These are phyloP conservation scores for Mustela lutreola DNA, from an alignment of 2,113 vertebrate species.

Conservation along the genomic window DNA sequence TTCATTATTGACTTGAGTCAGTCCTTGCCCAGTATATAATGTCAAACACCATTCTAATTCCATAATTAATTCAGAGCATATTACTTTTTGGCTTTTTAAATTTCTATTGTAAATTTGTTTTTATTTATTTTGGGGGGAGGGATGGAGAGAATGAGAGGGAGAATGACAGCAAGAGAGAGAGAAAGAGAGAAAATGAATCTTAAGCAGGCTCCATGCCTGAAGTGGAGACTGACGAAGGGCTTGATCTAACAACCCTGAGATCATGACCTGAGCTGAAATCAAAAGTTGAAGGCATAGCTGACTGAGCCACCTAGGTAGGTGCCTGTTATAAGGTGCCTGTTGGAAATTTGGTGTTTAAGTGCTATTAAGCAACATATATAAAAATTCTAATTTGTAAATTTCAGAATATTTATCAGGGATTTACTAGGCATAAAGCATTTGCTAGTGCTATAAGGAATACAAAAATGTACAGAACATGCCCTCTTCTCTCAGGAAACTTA, in stretches of 20 bases:
- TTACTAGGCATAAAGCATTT: neutral
- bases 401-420: neutral
- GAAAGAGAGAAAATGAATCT: neutral
- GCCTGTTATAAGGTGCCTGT: neutral
- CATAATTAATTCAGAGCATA: neutral
- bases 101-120: neutral
- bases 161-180: too few relatives aligned
- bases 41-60: neutral
- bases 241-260: neutral
- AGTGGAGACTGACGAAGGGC: neutral
- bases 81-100: neutral
- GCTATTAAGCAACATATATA: neutral
- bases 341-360: neutral
- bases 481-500: neutral
- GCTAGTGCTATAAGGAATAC: neutral
- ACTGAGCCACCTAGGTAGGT: neutral
- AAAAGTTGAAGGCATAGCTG: neutral
- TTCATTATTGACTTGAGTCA: neutral
- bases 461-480: neutral
- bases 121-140: neutral
- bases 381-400: neutral
- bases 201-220: neutral
- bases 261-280: neutral
- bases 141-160: neutral
- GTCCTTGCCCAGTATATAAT: neutral